Percentiles rank a stretch among this genome's conserved stretches.
phyloP scores from a whole-genome alignment of 2,113 vertebrate genomes.

The Bucco capensis region DNA sequence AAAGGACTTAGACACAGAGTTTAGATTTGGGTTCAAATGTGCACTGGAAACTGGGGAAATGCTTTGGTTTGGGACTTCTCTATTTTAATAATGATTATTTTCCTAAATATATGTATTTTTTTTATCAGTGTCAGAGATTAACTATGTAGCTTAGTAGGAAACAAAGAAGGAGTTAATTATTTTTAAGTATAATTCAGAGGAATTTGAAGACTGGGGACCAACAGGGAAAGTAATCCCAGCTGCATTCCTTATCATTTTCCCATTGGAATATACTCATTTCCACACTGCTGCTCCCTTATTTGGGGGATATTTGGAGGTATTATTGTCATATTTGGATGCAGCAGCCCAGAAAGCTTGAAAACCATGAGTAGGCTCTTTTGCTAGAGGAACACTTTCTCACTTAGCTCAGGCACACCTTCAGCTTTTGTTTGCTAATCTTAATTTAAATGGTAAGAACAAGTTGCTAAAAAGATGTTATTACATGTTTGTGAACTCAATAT shows the following conservation, averaged over 20 bases:
- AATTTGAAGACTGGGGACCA: not conserved
- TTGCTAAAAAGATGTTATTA: not conserved
- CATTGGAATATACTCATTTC: not conserved
- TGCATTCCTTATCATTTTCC: not conserved
- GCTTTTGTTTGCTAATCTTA: not conserved
- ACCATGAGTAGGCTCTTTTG: not conserved
- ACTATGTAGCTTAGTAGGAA: not conserved
- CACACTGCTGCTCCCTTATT: not conserved
- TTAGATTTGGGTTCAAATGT: not conserved
- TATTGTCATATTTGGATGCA: not conserved
- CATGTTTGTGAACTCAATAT: fast-evolving
- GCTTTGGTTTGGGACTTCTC: not conserved
- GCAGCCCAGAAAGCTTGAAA: not conserved
- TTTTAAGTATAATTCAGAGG: conserved; percentile 23
- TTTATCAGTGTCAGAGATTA: not conserved
- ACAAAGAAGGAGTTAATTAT: not conserved
- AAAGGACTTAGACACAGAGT: conserved; percentile 26
- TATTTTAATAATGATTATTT: not conserved
- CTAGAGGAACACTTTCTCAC: not conserved
- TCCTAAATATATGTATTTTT: not conserved
- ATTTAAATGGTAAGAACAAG: not conserved
- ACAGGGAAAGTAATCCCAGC: not conserved
- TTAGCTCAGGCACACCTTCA: not conserved
- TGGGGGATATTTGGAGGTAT: not conserved
- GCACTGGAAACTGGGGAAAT: not conserved